These are phyloP conservation scores for Xanthia icteritia DNA, from an alignment of 2,888 invertebrate genomes.

Conservation along the genomic window DNA sequence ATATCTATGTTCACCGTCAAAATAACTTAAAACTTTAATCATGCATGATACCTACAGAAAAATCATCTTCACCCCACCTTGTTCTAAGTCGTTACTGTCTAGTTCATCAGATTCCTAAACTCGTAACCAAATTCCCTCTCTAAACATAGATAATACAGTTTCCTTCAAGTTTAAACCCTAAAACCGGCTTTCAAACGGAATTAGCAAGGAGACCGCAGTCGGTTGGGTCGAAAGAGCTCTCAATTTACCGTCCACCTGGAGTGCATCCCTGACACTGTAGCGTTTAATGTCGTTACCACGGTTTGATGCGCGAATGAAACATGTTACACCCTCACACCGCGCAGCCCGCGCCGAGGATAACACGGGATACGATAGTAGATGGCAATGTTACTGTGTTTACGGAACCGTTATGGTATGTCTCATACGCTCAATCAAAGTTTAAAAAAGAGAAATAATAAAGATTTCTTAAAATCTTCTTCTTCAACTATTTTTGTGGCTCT, in stretches of 20 bases:
- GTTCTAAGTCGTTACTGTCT: not conserved
- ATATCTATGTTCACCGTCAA: not conserved
- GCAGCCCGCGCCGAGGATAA: not conserved
- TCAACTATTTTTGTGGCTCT: not conserved
- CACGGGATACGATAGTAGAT: not conserved
- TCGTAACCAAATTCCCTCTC: not conserved
- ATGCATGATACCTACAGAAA: not conserved
- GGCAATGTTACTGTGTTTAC: conserved; percentile 12
- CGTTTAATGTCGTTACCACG: conserved; percentile 73
- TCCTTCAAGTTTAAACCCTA: conserved; percentile 39
- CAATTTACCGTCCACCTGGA: conserved; percentile 76
- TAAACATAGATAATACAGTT: conserved; percentile 24
- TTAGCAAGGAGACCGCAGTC: conserved; percentile 65
- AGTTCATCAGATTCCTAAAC: not conserved
- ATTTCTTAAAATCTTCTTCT: too few relatives aligned
- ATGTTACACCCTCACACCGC: conserved; percentile 17
- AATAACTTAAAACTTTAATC: not conserved
- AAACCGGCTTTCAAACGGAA: conserved; percentile 50
- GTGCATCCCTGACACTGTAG: conserved; percentile 71
- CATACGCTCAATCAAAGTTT: too few relatives aligned
- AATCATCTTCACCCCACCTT: too few relatives aligned
- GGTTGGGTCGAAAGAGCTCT: conserved; percentile 69
- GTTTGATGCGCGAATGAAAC: conserved; percentile 71
- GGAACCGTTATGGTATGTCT: not conserved
- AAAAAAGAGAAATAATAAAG: not conserved